Evolutionary conservation across 2,888 invertebrate genomes (phyloP).

Genomic region (Noctuana brunneofusca): DNA sequence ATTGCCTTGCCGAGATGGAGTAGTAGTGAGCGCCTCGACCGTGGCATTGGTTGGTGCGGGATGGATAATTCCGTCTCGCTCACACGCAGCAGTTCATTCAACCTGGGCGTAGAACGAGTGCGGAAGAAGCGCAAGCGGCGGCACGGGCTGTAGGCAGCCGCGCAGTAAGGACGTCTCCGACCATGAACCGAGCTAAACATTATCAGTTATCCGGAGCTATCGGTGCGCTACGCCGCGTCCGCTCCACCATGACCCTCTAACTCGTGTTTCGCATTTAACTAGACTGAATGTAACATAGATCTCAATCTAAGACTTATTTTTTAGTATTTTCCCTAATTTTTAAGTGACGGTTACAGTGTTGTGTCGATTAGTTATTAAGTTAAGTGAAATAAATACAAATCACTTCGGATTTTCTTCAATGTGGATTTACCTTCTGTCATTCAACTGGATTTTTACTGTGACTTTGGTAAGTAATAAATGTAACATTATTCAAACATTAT

Average conservation of each 20-base stretch:
- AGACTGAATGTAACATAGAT: conserved; percentile 81
- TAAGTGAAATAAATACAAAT: conserved; percentile 65
- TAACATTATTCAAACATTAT: not conserved
- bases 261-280: conserved; percentile 63
- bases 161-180: conserved; percentile 77
- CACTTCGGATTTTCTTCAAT: conserved; percentile 46
- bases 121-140: conserved; percentile 78
- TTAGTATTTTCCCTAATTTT: conserved; percentile 58
- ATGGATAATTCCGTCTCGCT: conserved; percentile 54
- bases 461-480: conserved; percentile 59
- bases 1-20: conserved; percentile 64
- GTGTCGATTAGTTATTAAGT: conserved; percentile 64
- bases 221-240: conserved; percentile 72
- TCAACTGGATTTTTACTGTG: conserved; percentile 56
- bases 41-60: conserved; percentile 69
- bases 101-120: conserved; percentile 64
- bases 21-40: conserved; percentile 66
- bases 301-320: conserved; percentile 79
- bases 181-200: conserved; percentile 76
- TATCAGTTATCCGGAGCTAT: conserved; percentile 79
- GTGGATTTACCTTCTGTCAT: conserved; percentile 59
- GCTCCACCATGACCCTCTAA: conserved; percentile 67
- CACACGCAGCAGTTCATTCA: conserved; percentile 75
- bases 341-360: conserved; percentile 75
- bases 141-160: conserved; percentile 65